These are phyloP conservation scores for Rugalucina vietnamica DNA, from an alignment of 2,888 invertebrate species.

Conservation along the genomic window DNA sequence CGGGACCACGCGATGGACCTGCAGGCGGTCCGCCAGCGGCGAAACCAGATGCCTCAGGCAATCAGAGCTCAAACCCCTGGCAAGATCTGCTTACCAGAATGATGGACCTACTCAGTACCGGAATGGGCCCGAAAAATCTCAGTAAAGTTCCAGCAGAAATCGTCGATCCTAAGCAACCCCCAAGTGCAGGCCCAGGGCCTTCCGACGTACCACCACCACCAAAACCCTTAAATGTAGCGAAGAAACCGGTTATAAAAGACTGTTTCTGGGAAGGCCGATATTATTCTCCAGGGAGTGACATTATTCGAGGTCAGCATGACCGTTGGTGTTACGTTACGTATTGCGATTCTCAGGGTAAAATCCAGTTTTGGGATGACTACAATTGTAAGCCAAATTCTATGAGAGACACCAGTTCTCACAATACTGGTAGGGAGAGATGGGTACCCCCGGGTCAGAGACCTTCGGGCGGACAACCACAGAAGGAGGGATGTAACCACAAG, in stretches of 20 bases:
- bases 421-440: conserved; percentile 33
- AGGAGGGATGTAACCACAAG: conserved; percentile 43
- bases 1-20: not conserved
- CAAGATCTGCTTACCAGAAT: conserved; percentile 56
- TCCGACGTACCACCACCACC: not conserved
- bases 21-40: not conserved
- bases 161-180: not conserved
- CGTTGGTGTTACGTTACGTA: conserved; percentile 63
- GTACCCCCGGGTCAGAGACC: not conserved
- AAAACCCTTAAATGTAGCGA: conserved; percentile 12
- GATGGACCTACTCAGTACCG: conserved; percentile 56
- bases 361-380: conserved; percentile 63
- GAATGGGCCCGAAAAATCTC: conserved; percentile 20
- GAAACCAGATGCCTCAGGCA: not conserved
- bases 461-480: not conserved
- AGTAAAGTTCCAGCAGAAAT: not conserved
- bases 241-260: conserved; percentile 37
- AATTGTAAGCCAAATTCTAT: conserved; percentile 61
- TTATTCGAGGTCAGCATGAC: conserved; percentile 61
- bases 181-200: not conserved
- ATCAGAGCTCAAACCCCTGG: conserved; percentile 48
- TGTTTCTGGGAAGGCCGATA: conserved; percentile 59
- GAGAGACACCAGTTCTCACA: conserved; percentile 57
- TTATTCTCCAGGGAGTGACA: conserved; percentile 59
- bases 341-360: conserved; percentile 54